A percentile compares a stretch with the other conserved stretches of the same genome.
phyloP scores from a whole-genome alignment of 2,797 vertebrate species.

The Alcedo quadribrachys region DNA sequence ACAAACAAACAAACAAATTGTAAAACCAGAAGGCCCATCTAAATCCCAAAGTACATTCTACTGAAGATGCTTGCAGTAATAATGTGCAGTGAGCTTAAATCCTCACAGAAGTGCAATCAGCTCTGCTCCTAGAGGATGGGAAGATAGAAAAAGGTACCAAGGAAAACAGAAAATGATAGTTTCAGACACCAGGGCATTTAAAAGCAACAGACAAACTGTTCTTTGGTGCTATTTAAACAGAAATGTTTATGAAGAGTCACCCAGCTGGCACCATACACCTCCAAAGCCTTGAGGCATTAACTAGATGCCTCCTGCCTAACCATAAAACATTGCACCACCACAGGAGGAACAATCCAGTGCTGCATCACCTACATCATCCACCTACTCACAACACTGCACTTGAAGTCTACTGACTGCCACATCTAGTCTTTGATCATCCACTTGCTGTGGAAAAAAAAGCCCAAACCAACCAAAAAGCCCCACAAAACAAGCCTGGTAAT shows the following conservation, averaged over 20 bases:
- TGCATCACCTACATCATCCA: neutral
- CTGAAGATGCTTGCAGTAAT: neutral
- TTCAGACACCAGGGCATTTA: neutral
- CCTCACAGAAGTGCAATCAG: neutral
- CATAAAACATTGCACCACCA: neutral
- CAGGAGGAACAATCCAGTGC: neutral
- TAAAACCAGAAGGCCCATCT: neutral
- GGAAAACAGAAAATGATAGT: neutral
- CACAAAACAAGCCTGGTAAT: neutral
- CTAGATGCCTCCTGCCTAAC: neutral
- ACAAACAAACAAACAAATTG: no score
- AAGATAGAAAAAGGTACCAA: neutral
- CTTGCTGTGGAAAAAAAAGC: neutral
- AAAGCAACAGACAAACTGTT: neutral
- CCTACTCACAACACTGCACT: neutral
- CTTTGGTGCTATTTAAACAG: neutral
- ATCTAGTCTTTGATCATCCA: neutral
- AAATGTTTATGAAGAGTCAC: neutral
- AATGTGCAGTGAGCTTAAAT: neutral
- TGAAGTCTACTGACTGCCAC: neutral
- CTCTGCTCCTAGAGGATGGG: neutral
- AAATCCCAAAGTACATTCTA: neutral
- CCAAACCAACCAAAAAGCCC: rapidly evolving
- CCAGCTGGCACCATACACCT: neutral
- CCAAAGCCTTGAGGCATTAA: neutral